Evolutionary conservation across 2,797 vertebrate species (phyloP).

Genomic region (Yasuhikotakia modesta): DNA sequence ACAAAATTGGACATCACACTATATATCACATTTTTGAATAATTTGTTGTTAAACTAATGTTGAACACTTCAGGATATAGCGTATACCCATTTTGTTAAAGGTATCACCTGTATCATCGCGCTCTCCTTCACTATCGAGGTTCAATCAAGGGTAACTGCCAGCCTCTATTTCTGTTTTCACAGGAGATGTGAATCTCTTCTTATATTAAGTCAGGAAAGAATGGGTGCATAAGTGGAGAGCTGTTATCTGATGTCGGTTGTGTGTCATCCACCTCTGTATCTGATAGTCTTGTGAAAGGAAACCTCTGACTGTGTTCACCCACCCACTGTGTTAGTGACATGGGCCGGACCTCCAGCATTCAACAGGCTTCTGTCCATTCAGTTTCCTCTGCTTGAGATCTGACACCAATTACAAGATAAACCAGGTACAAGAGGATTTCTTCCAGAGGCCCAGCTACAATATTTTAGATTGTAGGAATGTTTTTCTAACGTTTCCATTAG

Average conservation of each 20-base stretch:
- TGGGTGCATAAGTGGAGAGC: conserved; percentile 17
- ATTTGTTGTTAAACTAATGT: no score
- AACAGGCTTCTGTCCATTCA: conserved; percentile 17
- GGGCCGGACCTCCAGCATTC: neutral
- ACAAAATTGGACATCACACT: no score
- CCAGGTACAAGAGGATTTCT: conserved; percentile 14
- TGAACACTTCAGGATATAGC: no score
- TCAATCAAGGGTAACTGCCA: conserved; percentile 38
- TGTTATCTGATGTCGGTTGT: conserved; percentile 47
- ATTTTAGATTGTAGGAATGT: no score
- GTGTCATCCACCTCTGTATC: conserved; percentile 31
- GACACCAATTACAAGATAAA: conserved; percentile 2
- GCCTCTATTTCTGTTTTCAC: conserved; percentile 13
- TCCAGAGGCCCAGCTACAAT: neutral
- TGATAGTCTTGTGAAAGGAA: conserved; percentile 32
- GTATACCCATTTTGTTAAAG: neutral
- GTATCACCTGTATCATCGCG: neutral
- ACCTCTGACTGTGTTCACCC: conserved; percentile 29
- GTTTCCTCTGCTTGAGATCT: conserved; percentile 15
- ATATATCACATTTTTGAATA: no score
- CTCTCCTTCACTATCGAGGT: conserved; percentile 16
- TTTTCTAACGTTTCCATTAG: no score
- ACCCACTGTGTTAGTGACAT: neutral
- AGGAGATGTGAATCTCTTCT: conserved; percentile 12
- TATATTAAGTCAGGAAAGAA: conserved; percentile 15